A percentile compares a stretch with the other conserved stretches of the same genome.
Conservation (phyloP, 2,113 vertebrate genomes). For the Balaenoptera acutorostrata region DNA sequence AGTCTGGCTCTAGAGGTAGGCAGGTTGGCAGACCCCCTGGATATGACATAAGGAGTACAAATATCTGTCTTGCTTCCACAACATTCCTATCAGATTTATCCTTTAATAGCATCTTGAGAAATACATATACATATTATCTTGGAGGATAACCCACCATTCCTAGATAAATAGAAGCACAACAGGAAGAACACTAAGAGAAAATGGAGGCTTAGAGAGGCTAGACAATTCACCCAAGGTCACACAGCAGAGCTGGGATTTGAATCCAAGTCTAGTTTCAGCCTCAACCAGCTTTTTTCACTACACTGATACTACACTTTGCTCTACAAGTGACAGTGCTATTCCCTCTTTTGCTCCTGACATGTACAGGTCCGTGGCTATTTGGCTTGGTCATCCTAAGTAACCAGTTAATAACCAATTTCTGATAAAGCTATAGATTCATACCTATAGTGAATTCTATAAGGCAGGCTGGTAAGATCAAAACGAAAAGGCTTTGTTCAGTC, state of each 20-base stretch:
- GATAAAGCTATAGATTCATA: not conserved
- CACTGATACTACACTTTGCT: not conserved
- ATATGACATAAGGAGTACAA: not conserved
- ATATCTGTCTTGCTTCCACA: not conserved
- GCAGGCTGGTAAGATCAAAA: not conserved
- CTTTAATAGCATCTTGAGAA: not conserved
- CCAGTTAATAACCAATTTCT: not conserved
- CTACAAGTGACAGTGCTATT: not conserved
- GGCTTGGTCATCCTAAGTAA: not conserved
- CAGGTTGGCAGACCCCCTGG: not conserved
- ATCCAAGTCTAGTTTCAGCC: not conserved
- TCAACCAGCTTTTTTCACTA: not conserved
- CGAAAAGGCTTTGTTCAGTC: not conserved
- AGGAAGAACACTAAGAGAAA: not conserved
- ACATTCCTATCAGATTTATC: not conserved
- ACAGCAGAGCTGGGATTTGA: not conserved
- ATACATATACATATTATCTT: not conserved
- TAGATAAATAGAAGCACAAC: not conserved
- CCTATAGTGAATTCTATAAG: not conserved
- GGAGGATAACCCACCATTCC: not conserved
- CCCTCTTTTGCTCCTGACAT: not conserved
- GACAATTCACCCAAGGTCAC: not conserved
- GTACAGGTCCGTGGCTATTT: not conserved
- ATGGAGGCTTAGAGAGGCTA: not conserved
- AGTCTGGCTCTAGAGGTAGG: conserved; percentile 9